A percentile compares a stretch with the other conserved stretches of the same genome.
These are phyloP conservation scores for Stenopsyche tienmushanensis DNA, from an alignment of 1,140 invertebrate genomes.

Conservation along the genomic window DNA sequence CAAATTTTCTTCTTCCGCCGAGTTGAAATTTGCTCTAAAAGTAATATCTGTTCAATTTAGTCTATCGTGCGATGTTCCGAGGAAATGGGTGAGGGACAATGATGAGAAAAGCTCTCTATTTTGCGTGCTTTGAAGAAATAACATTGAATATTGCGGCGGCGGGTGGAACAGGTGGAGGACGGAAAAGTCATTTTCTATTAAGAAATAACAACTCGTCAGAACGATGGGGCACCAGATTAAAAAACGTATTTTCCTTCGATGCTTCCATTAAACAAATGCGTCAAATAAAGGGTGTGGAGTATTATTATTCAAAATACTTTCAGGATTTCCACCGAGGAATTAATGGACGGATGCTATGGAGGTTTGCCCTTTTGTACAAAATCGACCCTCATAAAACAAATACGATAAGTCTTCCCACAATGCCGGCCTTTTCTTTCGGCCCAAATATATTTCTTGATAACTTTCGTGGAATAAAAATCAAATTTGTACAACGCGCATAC, in stretches of 20 bases:
- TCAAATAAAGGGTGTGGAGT: not conserved
- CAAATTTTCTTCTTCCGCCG: not conserved
- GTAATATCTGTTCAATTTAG: slow-evolving; percentile 34
- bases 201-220: slow-evolving; percentile 24
- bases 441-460: not conserved
- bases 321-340: too few species aligned
- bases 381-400: not conserved
- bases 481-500: too few species aligned
- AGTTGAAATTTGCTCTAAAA: slow-evolving; percentile 20
- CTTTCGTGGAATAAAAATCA: too few species aligned
- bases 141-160: slow-evolving; percentile 18
- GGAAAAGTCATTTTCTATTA: slow-evolving; percentile 16
- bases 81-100: slow-evolving; percentile 26
- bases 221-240: slow-evolving; percentile 4
- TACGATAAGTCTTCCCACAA: not conserved
- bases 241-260: not conserved
- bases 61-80: slow-evolving; percentile 23
- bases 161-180: not conserved
- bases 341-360: not conserved
- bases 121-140: slow-evolving; percentile 29
- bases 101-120: slow-evolving; percentile 27
- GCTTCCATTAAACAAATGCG: slow-evolving; percentile 4
- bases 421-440: not conserved
- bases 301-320: not conserved
- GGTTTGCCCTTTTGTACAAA: not conserved